Evolutionary conservation across 1,140 invertebrate genomes (phyloP), one percentile per base, ranked within the genome.

Genomic region (Neocloeon triangulifer): DNA sequence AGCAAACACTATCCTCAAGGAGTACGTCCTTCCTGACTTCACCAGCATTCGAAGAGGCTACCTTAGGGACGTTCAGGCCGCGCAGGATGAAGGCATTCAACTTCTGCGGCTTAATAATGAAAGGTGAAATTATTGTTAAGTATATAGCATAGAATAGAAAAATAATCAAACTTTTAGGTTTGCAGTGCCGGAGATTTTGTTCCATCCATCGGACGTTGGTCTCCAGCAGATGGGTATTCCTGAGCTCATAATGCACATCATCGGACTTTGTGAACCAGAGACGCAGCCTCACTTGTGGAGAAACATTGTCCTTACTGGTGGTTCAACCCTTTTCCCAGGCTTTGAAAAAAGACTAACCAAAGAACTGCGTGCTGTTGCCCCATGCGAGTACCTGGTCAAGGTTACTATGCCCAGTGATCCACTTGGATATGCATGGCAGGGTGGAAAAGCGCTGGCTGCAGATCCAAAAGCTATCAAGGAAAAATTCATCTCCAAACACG

Each of bases 1-100:
- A 31, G 51, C 53, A 13, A 53, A 78, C 43, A 55, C 56, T 4
- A 78, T 94, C 31, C 59, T 73, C 1, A 63, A 73, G 36, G 89
- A 97, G 45, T 98, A 98, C 55, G 73, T 98, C 1, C 55, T 99
- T 31, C 94, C 94, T 1, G 92, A 98, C 57, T 96, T 85, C 44
- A 85, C 80, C 0, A 73, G 72, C 1, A 64, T 89, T 4, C 66
- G 73, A 42, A 54, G 85, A 39, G 86, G 88, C 7, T 85, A 72
- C 51, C 53, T 91, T 1, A 54, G 64, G 34, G 55, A 62, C 31
- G 53, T 67, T 22, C 48, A 52, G 37, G 52, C 58, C 2, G 54
- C 57, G 13, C 68, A 70, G 26, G 51, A 59, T 34, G 71, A 74
- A 23, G 53, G 51, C 35, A 63, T 67, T 49, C 64, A 68, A 50